Evolutionary conservation across 2,888 invertebrate genomes (phyloP), one percentile per base, ranked within the genome.

Genomic region (Pyrrhosoma nymphula): DNA sequence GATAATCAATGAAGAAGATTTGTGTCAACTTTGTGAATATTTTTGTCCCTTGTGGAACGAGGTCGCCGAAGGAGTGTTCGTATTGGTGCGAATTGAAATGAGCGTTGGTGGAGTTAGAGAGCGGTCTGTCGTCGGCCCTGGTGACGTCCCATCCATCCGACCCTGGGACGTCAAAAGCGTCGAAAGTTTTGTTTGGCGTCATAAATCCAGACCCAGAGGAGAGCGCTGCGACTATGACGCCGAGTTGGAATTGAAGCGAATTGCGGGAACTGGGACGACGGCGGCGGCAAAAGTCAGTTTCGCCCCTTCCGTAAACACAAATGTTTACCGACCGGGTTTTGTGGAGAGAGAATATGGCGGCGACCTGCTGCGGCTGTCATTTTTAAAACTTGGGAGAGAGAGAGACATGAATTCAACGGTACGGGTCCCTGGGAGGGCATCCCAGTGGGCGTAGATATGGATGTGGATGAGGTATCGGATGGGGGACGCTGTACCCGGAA

Each of bases 351-450:
- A 69, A 6, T 82, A 35, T 82, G 82, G 30, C 35, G 82, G 82
- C 30, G 14, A 82, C 0, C 60, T 60, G 60, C 18, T 35, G 16
- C 18, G 82, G 26, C 35, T 35, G 82, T 10, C 82, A 30, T 82
- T 60, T 82, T 82, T 35, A 82, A 82, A 82, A 82, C 82, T 82
- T 82, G 82, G 26, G 69, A n/a, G 69, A 35, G 35, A 82, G 82
- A 35, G 82, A 82, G 75, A 26, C n/a, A 35, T 60, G 12, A 75
- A 93, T 47, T 10, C 93, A 23, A 47, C 39, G 20, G 16, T 8
- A 4, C 47, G 47, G 47, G 47, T 4, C 8, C 1, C 60, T 60
- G 60, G 60, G 60, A 60, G 16, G 60, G 60, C 60, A 20, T 20
- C 16, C 91, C 30, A 39, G 39, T 60, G 39, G 26, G 30, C 60